Percentiles rank a stretch among this genome's conserved stretches.
phyloP scores from a whole-genome alignment of 2,113 vertebrate species.

The Toxotes jaculatrix region DNA sequence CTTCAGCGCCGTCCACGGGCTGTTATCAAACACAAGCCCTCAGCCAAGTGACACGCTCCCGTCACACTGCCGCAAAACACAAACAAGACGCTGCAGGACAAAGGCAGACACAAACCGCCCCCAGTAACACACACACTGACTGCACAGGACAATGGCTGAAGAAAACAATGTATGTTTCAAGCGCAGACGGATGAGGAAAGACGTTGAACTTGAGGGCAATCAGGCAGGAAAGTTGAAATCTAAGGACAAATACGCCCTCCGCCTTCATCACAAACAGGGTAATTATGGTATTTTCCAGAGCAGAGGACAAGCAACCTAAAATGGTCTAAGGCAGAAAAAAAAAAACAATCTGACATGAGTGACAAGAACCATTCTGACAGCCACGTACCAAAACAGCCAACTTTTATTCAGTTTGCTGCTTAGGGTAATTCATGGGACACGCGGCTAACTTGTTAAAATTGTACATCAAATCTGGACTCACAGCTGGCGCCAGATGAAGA shows the following conservation, averaged over 20 bases:
- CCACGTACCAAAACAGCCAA: constrained; percentile 73
- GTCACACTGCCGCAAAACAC: constrained; percentile 70
- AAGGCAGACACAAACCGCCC: constrained; percentile 65
- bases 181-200: constrained; percentile 78
- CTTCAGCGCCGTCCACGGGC: constrained; percentile 67
- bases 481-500: constrained; percentile 73
- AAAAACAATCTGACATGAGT: constrained; percentile 71
- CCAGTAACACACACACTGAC: constrained; percentile 36
- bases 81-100: constrained; percentile 75
- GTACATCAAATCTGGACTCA: constrained; percentile 74
- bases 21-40: constrained; percentile 75
- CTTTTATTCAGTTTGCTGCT: constrained; percentile 77
- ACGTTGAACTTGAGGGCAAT: constrained; percentile 78
- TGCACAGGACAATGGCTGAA: constrained; percentile 75
- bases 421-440: constrained; percentile 70
- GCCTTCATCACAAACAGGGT: constrained; percentile 80
- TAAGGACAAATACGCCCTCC: constrained; percentile 79
- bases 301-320: constrained; percentile 71
- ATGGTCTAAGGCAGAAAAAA: constrained; percentile 68
- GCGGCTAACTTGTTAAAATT: constrained; percentile 77
- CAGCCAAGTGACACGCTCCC: constrained; percentile 74
- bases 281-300: constrained; percentile 77
- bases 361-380: constrained; percentile 79
- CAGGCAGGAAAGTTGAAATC: constrained; percentile 77
- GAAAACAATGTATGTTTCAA: constrained; percentile 83